Conservation (phyloP, 92 coral and sea anemone species). For the Desmophyllum pertusum region DNA sequence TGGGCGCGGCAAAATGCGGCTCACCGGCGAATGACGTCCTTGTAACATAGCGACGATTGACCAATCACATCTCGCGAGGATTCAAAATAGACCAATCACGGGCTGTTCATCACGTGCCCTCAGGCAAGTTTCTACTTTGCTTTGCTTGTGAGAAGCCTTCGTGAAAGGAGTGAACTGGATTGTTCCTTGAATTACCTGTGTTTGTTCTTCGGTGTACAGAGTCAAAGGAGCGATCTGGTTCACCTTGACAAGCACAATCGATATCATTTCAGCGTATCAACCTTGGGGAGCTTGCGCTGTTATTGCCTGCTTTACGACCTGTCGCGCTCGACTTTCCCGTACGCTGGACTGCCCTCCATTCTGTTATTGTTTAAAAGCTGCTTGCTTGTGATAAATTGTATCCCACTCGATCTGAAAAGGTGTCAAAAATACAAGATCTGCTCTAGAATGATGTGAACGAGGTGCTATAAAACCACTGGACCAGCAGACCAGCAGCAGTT, state of each 20-base stretch:
- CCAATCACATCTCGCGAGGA: slow-evolving; percentile 82
- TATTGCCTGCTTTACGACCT: not conserved
- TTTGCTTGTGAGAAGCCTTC: slow-evolving; percentile 74
- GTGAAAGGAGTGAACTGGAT: slow-evolving; percentile 33
- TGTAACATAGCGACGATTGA: slow-evolving; percentile 88
- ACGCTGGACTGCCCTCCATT: slow-evolving; percentile 16
- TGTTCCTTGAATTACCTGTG: slow-evolving; percentile 26
- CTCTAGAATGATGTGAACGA: slow-evolving; percentile 8
- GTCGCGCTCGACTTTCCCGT: slow-evolving; percentile 19
- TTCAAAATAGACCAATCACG: slow-evolving; percentile 91
- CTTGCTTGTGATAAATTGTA: slow-evolving; percentile 16
- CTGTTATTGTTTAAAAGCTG: slow-evolving; percentile 33
- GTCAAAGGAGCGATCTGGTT: slow-evolving; percentile 27
- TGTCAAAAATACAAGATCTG: slow-evolving; percentile 6
- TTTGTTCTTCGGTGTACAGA: slow-evolving; percentile 37
- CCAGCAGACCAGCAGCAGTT: not conserved
- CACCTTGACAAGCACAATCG: not conserved
- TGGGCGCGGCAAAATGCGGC: slow-evolving; percentile 80
- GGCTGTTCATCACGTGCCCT: slow-evolving; percentile 81
- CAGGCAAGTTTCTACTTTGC: slow-evolving; percentile 64
- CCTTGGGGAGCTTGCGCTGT: not conserved
- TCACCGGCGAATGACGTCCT: slow-evolving; percentile 82
- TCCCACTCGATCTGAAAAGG: slow-evolving; percentile 20
- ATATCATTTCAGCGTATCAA: not conserved
- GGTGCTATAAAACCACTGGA: not conserved